These are phyloP conservation scores for Larimichthys polyactis DNA, from an alignment of 2,113 vertebrate genomes.

Conservation along the genomic window DNA sequence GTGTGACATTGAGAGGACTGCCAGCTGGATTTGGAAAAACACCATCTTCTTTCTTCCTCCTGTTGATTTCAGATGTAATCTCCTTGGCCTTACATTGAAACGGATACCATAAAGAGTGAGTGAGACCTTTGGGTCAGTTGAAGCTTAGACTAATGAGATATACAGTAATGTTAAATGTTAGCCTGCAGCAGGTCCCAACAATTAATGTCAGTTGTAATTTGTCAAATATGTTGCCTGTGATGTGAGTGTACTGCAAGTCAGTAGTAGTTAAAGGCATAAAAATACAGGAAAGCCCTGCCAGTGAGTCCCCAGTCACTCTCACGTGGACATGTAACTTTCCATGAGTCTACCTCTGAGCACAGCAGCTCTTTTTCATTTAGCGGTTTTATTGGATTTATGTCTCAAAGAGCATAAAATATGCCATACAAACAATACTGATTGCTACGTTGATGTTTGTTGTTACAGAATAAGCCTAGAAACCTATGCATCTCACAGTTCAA, in stretches of 20 bases:
- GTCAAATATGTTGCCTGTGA: conserved; percentile 11
- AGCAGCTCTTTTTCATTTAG: conserved; percentile 22
- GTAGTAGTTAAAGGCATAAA: conserved; percentile 23
- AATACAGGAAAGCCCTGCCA: background rate
- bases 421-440: conserved; percentile 7
- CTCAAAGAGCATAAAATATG: background rate
- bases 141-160: conserved; percentile 33
- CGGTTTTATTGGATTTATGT: conserved; percentile 27
- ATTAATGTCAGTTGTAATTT: conserved; percentile 43
- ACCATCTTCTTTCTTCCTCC: conserved; percentile 8
- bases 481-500: conserved; percentile 27
- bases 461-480: background rate
- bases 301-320: background rate
- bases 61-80: conserved; percentile 27
- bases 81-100: conserved; percentile 12
- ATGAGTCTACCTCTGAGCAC: conserved; percentile 32
- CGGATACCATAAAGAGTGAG: background rate
- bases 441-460: conserved; percentile 8
- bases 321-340: conserved; percentile 53
- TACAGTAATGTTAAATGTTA: conserved; percentile 24
- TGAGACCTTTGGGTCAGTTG: background rate
- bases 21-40: conserved; percentile 15
- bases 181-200: conserved; percentile 25
- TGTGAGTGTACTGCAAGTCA: background rate
- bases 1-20: conserved; percentile 18